phyloP scores from a whole-genome alignment of 2,113 vertebrate species.

The Craseonycteris thonglongyai region DNA sequence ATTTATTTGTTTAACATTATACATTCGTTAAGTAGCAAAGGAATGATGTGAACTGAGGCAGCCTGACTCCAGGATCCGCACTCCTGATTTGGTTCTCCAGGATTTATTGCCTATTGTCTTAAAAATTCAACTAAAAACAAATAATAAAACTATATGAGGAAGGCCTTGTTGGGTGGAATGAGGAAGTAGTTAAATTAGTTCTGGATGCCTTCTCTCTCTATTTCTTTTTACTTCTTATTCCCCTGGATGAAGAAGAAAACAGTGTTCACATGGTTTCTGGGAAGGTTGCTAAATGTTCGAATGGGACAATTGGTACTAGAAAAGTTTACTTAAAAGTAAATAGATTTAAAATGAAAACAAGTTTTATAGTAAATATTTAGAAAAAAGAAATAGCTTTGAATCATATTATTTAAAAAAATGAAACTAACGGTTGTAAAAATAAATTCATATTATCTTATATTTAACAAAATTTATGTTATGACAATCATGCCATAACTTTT shows the following conservation, averaged over 20 bases:
- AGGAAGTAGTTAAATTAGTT: background rate
- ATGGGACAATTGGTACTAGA: background rate
- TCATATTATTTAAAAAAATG: background rate
- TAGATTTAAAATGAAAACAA: background rate
- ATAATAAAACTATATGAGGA: background rate
- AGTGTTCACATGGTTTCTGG: background rate
- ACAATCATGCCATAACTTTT: background rate
- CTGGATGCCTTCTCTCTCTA: background rate
- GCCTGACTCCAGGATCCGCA: background rate
- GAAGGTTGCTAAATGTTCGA: background rate
- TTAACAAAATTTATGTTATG: background rate
- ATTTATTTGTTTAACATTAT: background rate
- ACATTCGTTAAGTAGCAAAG: background rate
- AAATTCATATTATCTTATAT: background rate
- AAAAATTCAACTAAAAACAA: background rate
- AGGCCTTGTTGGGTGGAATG: background rate
- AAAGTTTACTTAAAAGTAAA: background rate
- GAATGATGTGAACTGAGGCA: background rate
- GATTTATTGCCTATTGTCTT: background rate
- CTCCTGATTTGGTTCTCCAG: background rate
- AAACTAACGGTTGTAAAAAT: background rate
- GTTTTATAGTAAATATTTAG: background rate
- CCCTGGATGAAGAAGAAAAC: background rate
- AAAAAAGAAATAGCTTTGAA: background rate
- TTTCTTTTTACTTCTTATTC: background rate